These are phyloP conservation scores for Patiria miniata DNA, from an alignment of 35 echinoderm and acorn worm species.

Conservation along the genomic window DNA sequence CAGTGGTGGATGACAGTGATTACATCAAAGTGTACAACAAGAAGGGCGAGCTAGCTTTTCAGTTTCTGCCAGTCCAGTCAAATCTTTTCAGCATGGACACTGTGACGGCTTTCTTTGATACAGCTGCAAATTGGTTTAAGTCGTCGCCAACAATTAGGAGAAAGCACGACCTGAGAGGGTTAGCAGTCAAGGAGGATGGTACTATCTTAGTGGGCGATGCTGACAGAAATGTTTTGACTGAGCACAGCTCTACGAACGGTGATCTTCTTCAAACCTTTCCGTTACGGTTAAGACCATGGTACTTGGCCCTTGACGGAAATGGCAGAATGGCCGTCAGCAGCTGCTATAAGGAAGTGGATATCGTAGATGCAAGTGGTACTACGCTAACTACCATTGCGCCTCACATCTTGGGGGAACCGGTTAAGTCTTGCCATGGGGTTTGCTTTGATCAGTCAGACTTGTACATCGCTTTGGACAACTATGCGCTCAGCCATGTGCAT, in stretches of 20 bases:
- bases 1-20: too few relatives aligned
- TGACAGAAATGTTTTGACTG: background rate
- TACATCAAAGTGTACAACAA: too few relatives aligned
- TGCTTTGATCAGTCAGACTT: background rate
- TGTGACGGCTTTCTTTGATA: background rate
- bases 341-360: background rate
- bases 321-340: background rate
- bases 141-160: too few relatives aligned
- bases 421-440: background rate
- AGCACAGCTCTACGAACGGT: background rate
- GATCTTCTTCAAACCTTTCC: background rate
- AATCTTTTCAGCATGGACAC: background rate
- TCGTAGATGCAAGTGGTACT: background rate
- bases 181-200: slow-evolving; percentile 2
- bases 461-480: background rate
- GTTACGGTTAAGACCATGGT: background rate
- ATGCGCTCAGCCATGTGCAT: background rate
- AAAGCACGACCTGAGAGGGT: too few relatives aligned
- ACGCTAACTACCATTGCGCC: slow-evolving; percentile 1
- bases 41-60: background rate
- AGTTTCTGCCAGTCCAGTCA: background rate
- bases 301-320: background rate
- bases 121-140: too few relatives aligned
- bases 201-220: background rate
- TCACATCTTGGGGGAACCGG: background rate